A percentile compares a stretch with the other conserved stretches of the same genome.
Evolutionary conservation across 92 coral and sea anemone species (phyloP).

Genomic region (Desmophyllum pertusum): DNA sequence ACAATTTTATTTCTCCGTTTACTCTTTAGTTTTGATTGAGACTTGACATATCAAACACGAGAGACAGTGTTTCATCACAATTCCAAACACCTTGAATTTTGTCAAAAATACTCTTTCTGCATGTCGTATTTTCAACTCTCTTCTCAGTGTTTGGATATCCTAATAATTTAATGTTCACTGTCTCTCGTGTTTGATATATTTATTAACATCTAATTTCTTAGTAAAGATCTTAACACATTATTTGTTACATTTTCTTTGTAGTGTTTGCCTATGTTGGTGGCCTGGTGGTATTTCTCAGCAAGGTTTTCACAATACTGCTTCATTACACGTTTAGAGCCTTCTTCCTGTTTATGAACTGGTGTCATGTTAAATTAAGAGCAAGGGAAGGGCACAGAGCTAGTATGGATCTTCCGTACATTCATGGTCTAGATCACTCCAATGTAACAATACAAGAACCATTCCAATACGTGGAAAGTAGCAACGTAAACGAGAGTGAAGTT

Average conservation of each 20-base stretch:
- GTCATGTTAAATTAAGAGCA: constrained; percentile 44
- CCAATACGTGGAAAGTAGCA: constrained; percentile 51
- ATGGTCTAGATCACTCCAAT: background rate
- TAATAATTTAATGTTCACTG: background rate
- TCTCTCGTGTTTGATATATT: background rate
- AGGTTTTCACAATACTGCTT: constrained; percentile 76
- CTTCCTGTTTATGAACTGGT: constrained; percentile 67
- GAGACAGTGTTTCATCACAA: too few species aligned
- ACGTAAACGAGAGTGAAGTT: constrained; percentile 1
- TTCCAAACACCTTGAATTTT: too few species aligned
- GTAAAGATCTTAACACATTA: background rate
- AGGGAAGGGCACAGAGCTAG: constrained; percentile 65
- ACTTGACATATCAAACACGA: too few species aligned
- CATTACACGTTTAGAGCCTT: constrained; percentile 78
- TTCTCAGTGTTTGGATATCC: background rate
- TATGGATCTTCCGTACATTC: constrained; percentile 32
- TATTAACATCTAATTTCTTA: too few species aligned
- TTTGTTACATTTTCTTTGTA: constrained; percentile 11
- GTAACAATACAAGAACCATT: constrained; percentile 58
- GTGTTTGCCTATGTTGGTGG: constrained; percentile 99
- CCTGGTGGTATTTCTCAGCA: constrained; percentile 88
- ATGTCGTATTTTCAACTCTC: too few species aligned
- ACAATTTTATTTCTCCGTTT: too few species aligned
- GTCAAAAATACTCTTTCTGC: too few species aligned
- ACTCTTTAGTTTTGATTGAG: too few species aligned